These are phyloP conservation scores for Musca domestica DNA, from an alignment of 1,140 invertebrate genomes.

Conservation along the genomic window DNA sequence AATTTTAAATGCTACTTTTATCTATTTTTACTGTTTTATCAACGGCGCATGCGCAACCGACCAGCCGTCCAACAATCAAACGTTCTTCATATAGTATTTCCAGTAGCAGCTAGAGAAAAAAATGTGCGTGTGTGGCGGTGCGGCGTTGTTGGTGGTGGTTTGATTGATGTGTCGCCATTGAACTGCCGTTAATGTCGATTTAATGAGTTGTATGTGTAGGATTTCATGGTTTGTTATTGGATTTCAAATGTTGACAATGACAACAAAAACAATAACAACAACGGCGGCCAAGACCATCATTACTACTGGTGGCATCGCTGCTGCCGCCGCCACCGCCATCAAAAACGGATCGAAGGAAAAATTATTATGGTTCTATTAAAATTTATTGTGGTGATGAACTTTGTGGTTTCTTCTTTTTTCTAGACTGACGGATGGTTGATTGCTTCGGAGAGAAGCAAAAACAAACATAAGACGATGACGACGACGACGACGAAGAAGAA, in stretches of 20 bases:
- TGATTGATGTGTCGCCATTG: conserved; percentile 24
- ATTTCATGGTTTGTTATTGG: conserved; percentile 12
- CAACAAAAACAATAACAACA: background rate
- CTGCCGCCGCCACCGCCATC: no score
- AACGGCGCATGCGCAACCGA: no score
- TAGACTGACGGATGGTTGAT: background rate
- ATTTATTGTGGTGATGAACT: conserved; percentile 10
- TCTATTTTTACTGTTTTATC: no score
- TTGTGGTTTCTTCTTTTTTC: conserved; percentile 13
- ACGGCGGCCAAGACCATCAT: no score
- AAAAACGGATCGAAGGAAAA: no score
- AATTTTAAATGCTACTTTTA: no score
- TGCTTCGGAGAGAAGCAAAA: background rate
- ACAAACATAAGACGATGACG: background rate
- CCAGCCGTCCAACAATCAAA: no score
- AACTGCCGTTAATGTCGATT: conserved; percentile 21
- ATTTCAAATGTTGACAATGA: background rate
- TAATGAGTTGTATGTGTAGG: conserved; percentile 18
- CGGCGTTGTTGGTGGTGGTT: background rate
- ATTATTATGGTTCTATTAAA: conserved; percentile 7
- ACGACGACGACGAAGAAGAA: background rate
- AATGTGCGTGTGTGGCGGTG: no score
- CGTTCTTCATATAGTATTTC: no score
- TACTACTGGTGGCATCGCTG: no score
- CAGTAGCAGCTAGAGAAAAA: no score